These are phyloP conservation scores for Perca schrenkii DNA, from an alignment of 2,113 vertebrate genomes.

Conservation along the genomic window DNA sequence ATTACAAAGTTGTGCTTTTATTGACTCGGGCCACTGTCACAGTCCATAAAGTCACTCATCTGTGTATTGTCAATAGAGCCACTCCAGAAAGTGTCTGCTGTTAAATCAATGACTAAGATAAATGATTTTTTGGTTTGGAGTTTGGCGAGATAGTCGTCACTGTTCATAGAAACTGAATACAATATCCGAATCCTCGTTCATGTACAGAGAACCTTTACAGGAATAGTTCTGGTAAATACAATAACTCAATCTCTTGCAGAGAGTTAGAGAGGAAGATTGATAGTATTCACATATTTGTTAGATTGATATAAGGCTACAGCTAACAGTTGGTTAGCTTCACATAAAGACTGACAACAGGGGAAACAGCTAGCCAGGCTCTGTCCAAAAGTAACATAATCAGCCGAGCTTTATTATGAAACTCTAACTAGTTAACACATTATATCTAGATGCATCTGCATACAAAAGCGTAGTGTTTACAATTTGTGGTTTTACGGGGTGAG, in stretches of 20 bases:
- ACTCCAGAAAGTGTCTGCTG: constrained; percentile 22
- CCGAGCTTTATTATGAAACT: neutral
- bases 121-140: constrained; percentile 36
- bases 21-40: constrained; percentile 38
- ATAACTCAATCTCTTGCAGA: neutral
- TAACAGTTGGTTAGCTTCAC: too few species aligned
- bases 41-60: constrained; percentile 40
- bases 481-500: neutral
- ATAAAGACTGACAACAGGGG: too few species aligned
- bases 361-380: too few species aligned
- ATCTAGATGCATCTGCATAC: neutral
- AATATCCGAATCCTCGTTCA: neutral
- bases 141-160: neutral
- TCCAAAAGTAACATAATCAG: neutral
- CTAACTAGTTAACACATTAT: neutral
- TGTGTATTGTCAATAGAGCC: constrained; percentile 29
- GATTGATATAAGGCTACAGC: neutral
- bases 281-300: neutral
- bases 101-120: constrained; percentile 22
- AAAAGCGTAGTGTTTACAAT: neutral
- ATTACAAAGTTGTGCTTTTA: constrained; percentile 47
- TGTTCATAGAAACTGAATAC: constrained; percentile 18
- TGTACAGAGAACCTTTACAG: neutral
- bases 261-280: neutral
- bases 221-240: neutral